These are phyloP conservation scores for Trissonchulus latispiculum DNA, from an alignment of 2,888 invertebrate species.

Conservation along the genomic window DNA sequence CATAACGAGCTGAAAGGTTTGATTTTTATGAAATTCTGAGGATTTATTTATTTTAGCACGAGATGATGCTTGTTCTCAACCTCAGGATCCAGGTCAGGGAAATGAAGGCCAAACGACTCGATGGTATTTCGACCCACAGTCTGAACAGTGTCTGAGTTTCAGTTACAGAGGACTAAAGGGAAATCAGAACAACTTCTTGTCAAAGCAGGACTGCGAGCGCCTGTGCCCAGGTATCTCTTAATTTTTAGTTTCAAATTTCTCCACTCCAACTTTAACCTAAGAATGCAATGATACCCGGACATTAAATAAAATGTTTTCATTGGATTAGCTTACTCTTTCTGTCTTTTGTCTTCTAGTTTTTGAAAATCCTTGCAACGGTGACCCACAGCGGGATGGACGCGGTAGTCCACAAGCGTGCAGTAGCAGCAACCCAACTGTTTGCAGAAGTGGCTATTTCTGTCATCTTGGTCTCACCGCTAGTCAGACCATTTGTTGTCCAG, in stretches of 20 bases:
- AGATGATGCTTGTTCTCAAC: not conserved
- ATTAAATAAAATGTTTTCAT: too few relatives aligned
- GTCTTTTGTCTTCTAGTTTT: not conserved
- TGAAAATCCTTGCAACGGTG: not conserved
- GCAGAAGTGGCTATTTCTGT: constrained; percentile 21
- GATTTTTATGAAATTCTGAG: too few relatives aligned
- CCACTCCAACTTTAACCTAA: too few relatives aligned
- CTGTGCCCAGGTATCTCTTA: constrained; percentile 16
- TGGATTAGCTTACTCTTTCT: too few relatives aligned
- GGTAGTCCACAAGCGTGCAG: not conserved
- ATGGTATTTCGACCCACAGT: constrained; percentile 23
- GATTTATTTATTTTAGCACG: too few relatives aligned
- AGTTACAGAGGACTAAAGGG: constrained; percentile 32
- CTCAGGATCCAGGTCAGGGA: not conserved
- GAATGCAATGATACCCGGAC: too few relatives aligned
- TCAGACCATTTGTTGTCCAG: constrained; percentile 22
- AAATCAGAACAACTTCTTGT: constrained; percentile 38
- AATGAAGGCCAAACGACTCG: not conserved
- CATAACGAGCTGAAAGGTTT: too few relatives aligned
- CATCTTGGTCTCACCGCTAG: constrained; percentile 18
- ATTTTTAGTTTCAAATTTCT: too few relatives aligned
- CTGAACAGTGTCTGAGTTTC: constrained; percentile 23
- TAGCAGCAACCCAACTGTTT: not conserved
- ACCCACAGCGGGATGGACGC: not conserved
- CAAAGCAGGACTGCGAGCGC: constrained; percentile 21